Percentiles rank a stretch among this genome's conserved stretches.
phyloP scores from a whole-genome alignment of 2,888 invertebrate species.

The Ferrisia virgata region DNA sequence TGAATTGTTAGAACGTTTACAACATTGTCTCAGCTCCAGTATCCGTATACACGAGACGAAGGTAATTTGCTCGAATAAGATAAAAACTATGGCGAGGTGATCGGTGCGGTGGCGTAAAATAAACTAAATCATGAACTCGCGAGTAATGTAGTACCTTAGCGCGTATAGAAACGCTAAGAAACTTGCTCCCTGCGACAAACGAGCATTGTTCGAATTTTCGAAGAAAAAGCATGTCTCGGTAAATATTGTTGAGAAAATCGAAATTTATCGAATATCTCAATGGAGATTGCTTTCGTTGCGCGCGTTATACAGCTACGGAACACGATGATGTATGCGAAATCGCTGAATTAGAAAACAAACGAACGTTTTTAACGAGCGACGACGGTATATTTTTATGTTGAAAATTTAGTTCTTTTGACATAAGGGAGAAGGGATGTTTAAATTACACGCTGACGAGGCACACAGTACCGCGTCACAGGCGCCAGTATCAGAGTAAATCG shows the following conservation, averaged over 20 bases:
- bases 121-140: slow-evolving; percentile 33
- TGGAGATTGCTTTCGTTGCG: slow-evolving; percentile 6
- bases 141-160: neutral
- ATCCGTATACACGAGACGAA: slow-evolving; percentile 7
- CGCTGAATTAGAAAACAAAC: slow-evolving; percentile 5
- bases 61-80: slow-evolving; percentile 38
- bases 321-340: slow-evolving; percentile 1
- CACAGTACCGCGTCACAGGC: neutral
- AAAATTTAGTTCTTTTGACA: neutral
- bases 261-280: slow-evolving; percentile 31
- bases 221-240: slow-evolving; percentile 19
- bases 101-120: neutral
- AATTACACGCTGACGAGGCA: neutral
- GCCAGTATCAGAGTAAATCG: neutral
- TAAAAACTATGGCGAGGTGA: neutral
- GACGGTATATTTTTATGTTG: neutral
- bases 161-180: slow-evolving; percentile 7
- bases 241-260: slow-evolving; percentile 39
- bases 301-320: neutral
- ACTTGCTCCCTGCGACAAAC: neutral
- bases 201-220: neutral
- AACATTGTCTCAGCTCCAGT: neutral
- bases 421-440: neutral
- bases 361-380: neutral
- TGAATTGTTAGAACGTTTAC: slow-evolving; percentile 33